Conservation (phyloP, 2,888 invertebrate genomes). For the Lumbricus terrestris region DNA sequence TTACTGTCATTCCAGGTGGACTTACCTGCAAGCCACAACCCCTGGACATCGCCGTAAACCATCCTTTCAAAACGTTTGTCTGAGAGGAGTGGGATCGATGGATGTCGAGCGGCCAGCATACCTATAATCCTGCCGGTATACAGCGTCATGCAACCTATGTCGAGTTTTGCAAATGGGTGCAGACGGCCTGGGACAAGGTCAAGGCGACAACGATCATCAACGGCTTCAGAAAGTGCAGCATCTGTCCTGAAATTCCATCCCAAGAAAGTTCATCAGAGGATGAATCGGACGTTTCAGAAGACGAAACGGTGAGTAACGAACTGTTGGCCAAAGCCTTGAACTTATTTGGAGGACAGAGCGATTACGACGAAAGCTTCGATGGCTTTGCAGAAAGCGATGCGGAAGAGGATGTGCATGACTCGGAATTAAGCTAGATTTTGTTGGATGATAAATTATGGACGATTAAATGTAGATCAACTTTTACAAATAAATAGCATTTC, state of each 20-base stretch:
- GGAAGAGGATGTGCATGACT: too few relatives aligned
- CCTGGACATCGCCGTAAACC: neutral
- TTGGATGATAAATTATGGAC: too few relatives aligned
- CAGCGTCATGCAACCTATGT: neutral
- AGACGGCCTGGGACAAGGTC: neutral
- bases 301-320: neutral
- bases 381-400: neutral
- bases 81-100: neutral
- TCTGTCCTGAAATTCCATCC: neutral
- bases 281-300: neutral
- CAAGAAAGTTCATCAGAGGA: neutral
- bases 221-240: constrained; percentile 6
- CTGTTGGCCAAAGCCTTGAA: neutral
- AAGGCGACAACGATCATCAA: neutral
- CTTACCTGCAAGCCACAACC: neutral
- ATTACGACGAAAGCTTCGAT: neutral
- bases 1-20: neutral
- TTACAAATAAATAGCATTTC: too few relatives aligned
- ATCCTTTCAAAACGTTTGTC: neutral
- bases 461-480: too few relatives aligned
- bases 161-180: neutral
- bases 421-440: too few relatives aligned
- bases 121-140: neutral
- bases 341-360: neutral
- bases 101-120: constrained; percentile 7